These are phyloP conservation scores for Taxidea taxus DNA, from an alignment of 2,113 vertebrate species.

Conservation along the genomic window DNA sequence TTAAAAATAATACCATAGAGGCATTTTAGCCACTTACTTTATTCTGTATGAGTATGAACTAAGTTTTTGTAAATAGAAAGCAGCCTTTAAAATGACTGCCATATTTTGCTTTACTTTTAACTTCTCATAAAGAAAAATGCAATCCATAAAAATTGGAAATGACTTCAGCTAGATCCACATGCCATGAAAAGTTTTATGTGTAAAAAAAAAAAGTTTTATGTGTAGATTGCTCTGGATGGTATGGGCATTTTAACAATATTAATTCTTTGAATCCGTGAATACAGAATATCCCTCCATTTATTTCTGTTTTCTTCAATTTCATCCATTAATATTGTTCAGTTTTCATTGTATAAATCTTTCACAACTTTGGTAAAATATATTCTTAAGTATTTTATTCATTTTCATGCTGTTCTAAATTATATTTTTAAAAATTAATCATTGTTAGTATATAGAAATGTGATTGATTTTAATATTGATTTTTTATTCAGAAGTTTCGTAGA, in stretches of 20 bases:
- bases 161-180: background rate
- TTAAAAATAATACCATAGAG: background rate
- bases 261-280: background rate
- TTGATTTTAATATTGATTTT: background rate
- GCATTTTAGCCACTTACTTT: background rate
- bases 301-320: background rate
- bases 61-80: background rate
- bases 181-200: background rate
- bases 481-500: background rate
- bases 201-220: background rate
- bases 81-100: slow-evolving; percentile 12
- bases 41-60: background rate
- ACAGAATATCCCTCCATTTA: background rate
- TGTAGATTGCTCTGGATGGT: background rate
- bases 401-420: background rate
- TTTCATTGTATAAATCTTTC: background rate
- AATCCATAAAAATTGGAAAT: background rate
- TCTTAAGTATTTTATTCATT: background rate
- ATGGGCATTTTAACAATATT: background rate
- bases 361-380: background rate
- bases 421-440: background rate
- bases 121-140: background rate
- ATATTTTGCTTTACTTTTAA: background rate
- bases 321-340: background rate
- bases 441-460: background rate